Evolutionary conservation across 2,797 vertebrate genomes (phyloP).

Genomic region (Tokudaia tokunoshimensis): DNA sequence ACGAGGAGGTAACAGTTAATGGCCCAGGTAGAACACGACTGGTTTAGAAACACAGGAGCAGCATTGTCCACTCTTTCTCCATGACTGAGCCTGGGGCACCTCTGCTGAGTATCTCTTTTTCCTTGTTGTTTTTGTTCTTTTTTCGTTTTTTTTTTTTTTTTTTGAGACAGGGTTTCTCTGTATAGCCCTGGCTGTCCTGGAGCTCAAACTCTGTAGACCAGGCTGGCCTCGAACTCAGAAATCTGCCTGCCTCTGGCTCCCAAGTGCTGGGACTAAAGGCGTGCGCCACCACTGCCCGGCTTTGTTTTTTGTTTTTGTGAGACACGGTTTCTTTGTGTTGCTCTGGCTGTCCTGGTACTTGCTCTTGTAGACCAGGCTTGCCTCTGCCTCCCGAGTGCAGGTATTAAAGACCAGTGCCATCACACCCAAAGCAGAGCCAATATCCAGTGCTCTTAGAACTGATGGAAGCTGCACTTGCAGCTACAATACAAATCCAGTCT

Average conservation of each 20-base stretch:
- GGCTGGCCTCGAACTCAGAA: background rate
- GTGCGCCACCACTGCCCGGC: too few species aligned
- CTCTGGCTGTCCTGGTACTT: background rate
- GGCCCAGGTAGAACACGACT: background rate
- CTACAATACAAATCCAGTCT: background rate
- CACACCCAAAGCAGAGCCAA: background rate
- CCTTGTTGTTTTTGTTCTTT: too few species aligned
- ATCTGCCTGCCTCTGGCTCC: background rate
- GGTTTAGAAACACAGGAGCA: slow-evolving; percentile 23
- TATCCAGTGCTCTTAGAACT: background rate
- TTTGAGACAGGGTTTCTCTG: background rate
- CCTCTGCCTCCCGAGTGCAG: background rate
- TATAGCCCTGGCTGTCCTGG: background rate
- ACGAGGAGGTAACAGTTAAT: background rate
- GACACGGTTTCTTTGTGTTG: too few species aligned
- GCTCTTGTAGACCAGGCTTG: background rate
- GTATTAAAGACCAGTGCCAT: background rate
- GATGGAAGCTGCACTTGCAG: background rate
- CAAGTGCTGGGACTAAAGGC: background rate
- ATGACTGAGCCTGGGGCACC: background rate
- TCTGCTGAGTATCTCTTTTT: background rate
- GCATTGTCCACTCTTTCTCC: background rate
- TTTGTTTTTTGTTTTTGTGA: too few species aligned
- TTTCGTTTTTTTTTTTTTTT: background rate
- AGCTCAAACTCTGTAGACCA: background rate